phyloP scores from a whole-genome alignment of 2,113 vertebrate genomes.

The Crypturellus undulatus region DNA sequence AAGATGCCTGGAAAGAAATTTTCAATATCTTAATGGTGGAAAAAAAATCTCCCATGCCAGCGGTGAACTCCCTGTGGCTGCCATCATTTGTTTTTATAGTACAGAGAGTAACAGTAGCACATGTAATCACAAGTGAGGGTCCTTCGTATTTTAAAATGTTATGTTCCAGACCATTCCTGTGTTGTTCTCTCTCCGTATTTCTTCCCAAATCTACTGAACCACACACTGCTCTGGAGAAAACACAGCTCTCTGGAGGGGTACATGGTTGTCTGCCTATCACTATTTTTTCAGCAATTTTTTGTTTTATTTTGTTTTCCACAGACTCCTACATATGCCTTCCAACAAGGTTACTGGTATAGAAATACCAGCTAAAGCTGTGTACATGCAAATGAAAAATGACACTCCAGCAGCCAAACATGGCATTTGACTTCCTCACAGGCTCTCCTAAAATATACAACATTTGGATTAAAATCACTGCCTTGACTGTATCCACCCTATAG shows the following conservation, averaged over 20 bases:
- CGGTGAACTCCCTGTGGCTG: background rate
- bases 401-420: background rate
- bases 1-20: background rate
- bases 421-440: background rate
- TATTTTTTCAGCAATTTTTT: background rate
- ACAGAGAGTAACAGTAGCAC: background rate
- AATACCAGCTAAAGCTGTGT: background rate
- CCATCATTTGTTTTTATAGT: background rate
- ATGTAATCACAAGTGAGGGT: fast-evolving
- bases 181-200: background rate
- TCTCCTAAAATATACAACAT: background rate
- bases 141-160: background rate
- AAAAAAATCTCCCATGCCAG: background rate
- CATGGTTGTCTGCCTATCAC: background rate
- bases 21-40: background rate
- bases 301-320: background rate
- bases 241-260: fast-evolving
- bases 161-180: background rate
- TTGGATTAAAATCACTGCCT: background rate
- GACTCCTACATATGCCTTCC: background rate
- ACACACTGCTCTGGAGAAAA: fast-evolving
- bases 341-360: background rate
- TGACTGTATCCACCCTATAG: fast-evolving
- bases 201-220: background rate
- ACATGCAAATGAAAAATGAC: background rate